phyloP scores from a whole-genome alignment of 2,888 invertebrate genomes.

The Cephus runcator region DNA sequence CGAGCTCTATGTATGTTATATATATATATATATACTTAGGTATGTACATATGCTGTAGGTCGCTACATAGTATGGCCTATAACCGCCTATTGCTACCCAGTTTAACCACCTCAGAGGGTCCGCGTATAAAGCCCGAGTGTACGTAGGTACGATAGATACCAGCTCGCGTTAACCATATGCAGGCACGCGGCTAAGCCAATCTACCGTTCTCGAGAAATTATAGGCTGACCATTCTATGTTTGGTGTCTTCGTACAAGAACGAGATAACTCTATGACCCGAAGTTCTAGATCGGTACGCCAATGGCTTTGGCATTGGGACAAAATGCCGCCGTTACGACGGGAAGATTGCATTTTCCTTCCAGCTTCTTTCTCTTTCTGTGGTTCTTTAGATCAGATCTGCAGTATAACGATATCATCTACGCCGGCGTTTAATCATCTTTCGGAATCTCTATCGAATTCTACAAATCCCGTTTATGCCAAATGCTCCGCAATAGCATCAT shows the following conservation, averaged over 20 bases:
- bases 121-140: slow-evolving; percentile 6
- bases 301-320: too few species aligned
- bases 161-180: slow-evolving; percentile 33
- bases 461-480: too few species aligned
- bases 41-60: neutral
- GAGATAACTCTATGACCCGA: slow-evolving; percentile 3
- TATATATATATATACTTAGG: neutral
- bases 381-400: too few species aligned
- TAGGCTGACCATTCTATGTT: slow-evolving; percentile 40
- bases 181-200: slow-evolving; percentile 49
- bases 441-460: too few species aligned
- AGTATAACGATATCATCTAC: too few species aligned
- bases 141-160: slow-evolving; percentile 27
- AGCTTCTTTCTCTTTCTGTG: too few species aligned
- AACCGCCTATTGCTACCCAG: slow-evolving; percentile 1
- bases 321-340: too few species aligned
- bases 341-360: too few species aligned
- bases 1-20: neutral
- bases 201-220: slow-evolving; percentile 45
- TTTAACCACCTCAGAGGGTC: neutral
- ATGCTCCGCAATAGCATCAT: too few species aligned
- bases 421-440: too few species aligned
- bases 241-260: slow-evolving; percentile 18
- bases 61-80: neutral
- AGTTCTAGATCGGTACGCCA: too few species aligned